A percentile compares a stretch with the other conserved stretches of the same genome.
These are phyloP conservation scores for Regulus satrapa DNA, from an alignment of 2,113 vertebrate genomes.

Conservation along the genomic window DNA sequence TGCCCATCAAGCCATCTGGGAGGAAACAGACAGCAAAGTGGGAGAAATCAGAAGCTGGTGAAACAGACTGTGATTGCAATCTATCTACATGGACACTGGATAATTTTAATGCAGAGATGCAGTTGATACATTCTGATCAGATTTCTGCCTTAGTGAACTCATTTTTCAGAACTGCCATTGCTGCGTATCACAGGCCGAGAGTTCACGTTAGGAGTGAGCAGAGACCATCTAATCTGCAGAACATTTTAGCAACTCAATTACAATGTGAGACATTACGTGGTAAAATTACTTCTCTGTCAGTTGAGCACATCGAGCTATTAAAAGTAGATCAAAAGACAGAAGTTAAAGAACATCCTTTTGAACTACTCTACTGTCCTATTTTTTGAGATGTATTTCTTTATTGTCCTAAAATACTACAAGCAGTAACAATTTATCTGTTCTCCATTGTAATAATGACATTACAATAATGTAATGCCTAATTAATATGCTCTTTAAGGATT, in stretches of 20 bases:
- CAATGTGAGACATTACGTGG: neutral
- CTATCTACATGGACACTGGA: neutral
- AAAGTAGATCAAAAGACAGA: slow-evolving; percentile 16
- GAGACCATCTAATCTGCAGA: neutral
- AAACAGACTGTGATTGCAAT: neutral
- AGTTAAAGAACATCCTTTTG: neutral
- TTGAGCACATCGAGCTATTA: neutral
- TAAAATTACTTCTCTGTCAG: neutral
- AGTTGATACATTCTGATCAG: neutral
- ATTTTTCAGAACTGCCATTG: neutral
- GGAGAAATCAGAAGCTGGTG: neutral
- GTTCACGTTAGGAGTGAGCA: neutral
- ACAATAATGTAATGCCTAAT: slow-evolving; percentile 2
- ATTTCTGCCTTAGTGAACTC: neutral
- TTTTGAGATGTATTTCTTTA: neutral
- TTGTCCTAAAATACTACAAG: slow-evolving; percentile 18
- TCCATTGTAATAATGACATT: neutral
- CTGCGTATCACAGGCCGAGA: neutral
- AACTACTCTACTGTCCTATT: neutral
- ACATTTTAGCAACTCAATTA: neutral
- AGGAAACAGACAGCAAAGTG: neutral
- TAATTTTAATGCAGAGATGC: neutral
- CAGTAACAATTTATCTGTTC: slow-evolving; percentile 11
- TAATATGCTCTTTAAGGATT: slow-evolving; percentile 14
- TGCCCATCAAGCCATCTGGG: neutral